phyloP scores from a whole-genome alignment of 2,797 vertebrate genomes.

The Gouania willdenowi region DNA sequence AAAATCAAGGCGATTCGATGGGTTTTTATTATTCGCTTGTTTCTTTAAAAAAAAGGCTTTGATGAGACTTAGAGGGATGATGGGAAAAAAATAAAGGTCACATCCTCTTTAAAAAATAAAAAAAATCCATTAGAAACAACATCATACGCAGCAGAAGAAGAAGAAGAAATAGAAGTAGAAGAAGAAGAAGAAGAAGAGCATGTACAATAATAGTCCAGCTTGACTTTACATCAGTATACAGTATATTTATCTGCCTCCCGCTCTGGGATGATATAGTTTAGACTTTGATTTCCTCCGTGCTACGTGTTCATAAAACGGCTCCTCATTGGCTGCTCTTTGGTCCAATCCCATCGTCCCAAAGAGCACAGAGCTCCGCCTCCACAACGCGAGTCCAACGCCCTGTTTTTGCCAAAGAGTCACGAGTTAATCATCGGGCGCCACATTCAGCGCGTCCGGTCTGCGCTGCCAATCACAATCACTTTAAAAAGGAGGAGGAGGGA shows the following conservation, averaged over 20 bases:
- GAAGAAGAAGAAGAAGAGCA: too few species aligned
- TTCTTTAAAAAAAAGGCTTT: slow-evolving; percentile 75
- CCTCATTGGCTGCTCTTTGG: slow-evolving; percentile 86
- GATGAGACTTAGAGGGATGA: slow-evolving; percentile 78
- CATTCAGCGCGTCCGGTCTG: slow-evolving; percentile 62
- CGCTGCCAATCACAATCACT: slow-evolving; percentile 60
- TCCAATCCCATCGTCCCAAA: slow-evolving; percentile 81
- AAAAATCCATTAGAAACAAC: slow-evolving; percentile 99
- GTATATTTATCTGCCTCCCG: slow-evolving; percentile 84
- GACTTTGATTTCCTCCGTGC: slow-evolving; percentile 67
- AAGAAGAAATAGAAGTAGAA: too few species aligned
- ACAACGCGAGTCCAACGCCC: too few species aligned
- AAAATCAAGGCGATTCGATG: too few species aligned
- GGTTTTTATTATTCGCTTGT: slow-evolving; percentile 71
- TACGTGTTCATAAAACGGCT: slow-evolving; percentile 74
- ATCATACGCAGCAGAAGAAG: slow-evolving; percentile 99
- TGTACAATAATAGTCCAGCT: slow-evolving; percentile 99
- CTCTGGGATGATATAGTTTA: slow-evolving; percentile 83
- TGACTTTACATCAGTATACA: slow-evolving; percentile 91
- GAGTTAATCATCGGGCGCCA: slow-evolving; percentile 74
- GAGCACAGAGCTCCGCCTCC: slow-evolving; percentile 80
- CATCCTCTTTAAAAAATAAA: slow-evolving; percentile 85
- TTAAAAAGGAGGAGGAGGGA: slow-evolving; percentile 65
- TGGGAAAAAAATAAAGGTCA: slow-evolving; percentile 90
- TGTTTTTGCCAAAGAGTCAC: slow-evolving; percentile 57